Evolutionary conservation across 2,113 vertebrate genomes (phyloP).

Genomic region (Pongo pygmaeus): DNA sequence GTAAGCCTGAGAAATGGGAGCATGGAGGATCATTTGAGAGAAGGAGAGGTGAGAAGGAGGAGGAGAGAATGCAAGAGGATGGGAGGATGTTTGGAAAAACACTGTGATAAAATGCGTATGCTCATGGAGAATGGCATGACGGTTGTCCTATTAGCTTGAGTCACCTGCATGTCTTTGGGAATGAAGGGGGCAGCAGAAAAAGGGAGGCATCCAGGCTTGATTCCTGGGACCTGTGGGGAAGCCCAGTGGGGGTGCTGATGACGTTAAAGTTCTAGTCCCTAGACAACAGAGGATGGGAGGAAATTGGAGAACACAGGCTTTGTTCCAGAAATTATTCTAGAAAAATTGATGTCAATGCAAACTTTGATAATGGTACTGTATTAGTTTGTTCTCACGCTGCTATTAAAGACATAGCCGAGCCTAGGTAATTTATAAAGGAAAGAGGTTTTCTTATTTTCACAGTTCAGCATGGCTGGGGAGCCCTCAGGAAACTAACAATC

Average conservation of each 20-base stretch:
- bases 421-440: no score
- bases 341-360: neutral
- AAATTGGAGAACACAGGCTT: neutral
- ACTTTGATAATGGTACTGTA: neutral
- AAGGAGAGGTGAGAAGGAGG: no score
- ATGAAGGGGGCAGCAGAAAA: neutral
- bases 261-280: accelerated
- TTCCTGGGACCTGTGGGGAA: no score
- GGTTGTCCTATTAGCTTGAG: neutral
- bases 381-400: no score
- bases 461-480: no score
- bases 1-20: no score
- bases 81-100: no score
- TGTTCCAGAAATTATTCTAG: neutral
- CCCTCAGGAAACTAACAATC: no score
- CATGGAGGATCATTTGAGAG: no score
- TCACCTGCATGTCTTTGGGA: neutral
- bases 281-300: neutral
- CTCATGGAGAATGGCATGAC: no score
- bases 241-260: accelerated
- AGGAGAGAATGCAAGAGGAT: neutral
- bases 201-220: neutral
- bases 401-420: no score
- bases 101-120: accelerated
- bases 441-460: no score